Evolutionary conservation across 2,113 vertebrate species (phyloP).

Genomic region (Colaptes auratus): DNA sequence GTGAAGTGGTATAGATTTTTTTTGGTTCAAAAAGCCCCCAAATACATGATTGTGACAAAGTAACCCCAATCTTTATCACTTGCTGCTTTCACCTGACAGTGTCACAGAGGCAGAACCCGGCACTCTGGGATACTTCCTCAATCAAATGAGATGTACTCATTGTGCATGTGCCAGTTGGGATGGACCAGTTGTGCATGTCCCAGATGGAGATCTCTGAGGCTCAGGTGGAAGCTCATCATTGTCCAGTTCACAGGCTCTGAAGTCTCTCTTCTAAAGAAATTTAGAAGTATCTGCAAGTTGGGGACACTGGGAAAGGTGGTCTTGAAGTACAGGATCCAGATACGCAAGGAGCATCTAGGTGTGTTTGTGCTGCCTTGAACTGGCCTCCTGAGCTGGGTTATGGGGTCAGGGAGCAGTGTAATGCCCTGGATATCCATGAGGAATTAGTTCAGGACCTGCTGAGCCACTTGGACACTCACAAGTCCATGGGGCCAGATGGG

Average conservation of each 20-base stretch:
- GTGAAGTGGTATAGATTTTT: not conserved
- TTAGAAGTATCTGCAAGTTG: not conserved
- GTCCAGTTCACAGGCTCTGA: not conserved
- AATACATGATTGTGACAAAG: not conserved
- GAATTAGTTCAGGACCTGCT: no score
- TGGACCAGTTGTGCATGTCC: not conserved
- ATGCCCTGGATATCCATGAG: no score
- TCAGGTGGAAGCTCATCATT: not conserved
- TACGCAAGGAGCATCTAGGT: not conserved
- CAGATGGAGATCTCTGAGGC: not conserved
- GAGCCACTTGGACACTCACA: no score
- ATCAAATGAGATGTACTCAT: rapidly evolving
- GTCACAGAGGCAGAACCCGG: not conserved
- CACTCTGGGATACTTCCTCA: not conserved
- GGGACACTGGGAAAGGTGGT: not conserved
- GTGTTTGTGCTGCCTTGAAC: not conserved
- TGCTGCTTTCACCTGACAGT: not conserved
- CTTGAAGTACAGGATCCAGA: not conserved
- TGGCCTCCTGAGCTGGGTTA: no score
- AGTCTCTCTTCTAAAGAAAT: not conserved
- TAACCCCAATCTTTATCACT: not conserved
- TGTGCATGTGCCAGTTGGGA: not conserved
- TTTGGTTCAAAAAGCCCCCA: not conserved
- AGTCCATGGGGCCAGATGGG: no score
- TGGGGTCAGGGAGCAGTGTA: no score